Evolutionary conservation across 1,140 invertebrate species (phyloP), one percentile per base, ranked within the genome.

Genomic region (Pogonus chalceus): DNA sequence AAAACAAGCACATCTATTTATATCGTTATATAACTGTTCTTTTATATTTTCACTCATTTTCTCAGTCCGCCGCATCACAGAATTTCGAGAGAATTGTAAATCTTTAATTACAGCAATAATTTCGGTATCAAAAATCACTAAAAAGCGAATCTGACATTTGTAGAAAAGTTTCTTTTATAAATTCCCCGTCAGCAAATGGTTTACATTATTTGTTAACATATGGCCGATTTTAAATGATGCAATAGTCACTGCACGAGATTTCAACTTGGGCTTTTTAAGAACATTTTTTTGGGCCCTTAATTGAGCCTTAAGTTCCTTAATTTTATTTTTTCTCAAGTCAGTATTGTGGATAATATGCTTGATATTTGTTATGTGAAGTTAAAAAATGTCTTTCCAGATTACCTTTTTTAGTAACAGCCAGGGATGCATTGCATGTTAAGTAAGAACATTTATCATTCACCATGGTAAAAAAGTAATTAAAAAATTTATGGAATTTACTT

Each of bases 301-400:
- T 54, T 56, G 52, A 20, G 58, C 52, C 57, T 61, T 64, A 49
- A 65, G 49, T 52, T 43, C 59, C 49, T 55, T 31, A 54, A 65
- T 51, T 63, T 60, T 63, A 56, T 53, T 55, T 54, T 62, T 65
- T 58, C 64, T 56, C 56, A 65, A 51, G 62, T 65, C 62, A 35
- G 51, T 56, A 53, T 64, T 62, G 56, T 58, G 61, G 61, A 63
- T 58, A 63, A 50, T 60, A n/a, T n/a, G n/a, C n/a, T n/a, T n/a
- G n/a, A n/a, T 58, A n/a, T n/a, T n/a, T n/a, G n/a, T n/a, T n/a
- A n/a, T n/a, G n/a, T n/a, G n/a, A n/a, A n/a, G n/a, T n/a, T 16
- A 55, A 58, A 56, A 60, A 63, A 58, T 63, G 56, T 58, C 60
- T 49, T 51, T 64, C 59, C 52, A 62, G 55, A 56, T 64, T 58